Evolutionary conservation across 1,140 invertebrate genomes (phyloP).

Genomic region (Parapsyche elsis): DNA sequence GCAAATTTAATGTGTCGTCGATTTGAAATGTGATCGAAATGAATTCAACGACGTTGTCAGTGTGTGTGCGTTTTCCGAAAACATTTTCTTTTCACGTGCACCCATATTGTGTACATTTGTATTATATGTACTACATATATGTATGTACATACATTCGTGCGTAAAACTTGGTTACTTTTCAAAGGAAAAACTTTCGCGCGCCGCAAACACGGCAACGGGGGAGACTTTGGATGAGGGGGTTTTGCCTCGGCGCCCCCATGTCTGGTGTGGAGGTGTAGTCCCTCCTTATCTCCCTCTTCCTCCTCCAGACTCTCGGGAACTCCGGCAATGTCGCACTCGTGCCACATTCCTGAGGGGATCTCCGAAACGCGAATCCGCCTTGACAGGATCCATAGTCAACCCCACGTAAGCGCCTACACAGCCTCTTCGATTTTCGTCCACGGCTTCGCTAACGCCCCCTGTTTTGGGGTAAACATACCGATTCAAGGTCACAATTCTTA

Average conservation of each 20-base stretch:
- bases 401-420: no score
- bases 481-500: no score
- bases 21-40: no score
- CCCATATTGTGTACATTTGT: no score
- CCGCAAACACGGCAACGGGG: slow-evolving; percentile 33
- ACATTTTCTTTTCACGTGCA: no score
- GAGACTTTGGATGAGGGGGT: neutral
- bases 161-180: slow-evolving; percentile 26
- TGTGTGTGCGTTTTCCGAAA: no score
- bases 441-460: neutral
- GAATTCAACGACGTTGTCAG: no score
- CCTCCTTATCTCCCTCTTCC: neutral
- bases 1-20: no score
- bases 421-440: slow-evolving; percentile 10
- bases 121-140: no score
- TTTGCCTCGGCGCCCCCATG: neutral
- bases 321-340: slow-evolving; percentile 33
- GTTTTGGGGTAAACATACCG: neutral
- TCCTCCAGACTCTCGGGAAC: slow-evolving; percentile 10
- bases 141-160: neutral
- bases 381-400: no score
- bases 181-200: slow-evolving; percentile 37
- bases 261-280: neutral
- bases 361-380: slow-evolving; percentile 6
- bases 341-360: slow-evolving; percentile 33